Base-by-base conservation (phyloP, 1,140 invertebrate genomes). In the Hycleus cichorii region DNA sequence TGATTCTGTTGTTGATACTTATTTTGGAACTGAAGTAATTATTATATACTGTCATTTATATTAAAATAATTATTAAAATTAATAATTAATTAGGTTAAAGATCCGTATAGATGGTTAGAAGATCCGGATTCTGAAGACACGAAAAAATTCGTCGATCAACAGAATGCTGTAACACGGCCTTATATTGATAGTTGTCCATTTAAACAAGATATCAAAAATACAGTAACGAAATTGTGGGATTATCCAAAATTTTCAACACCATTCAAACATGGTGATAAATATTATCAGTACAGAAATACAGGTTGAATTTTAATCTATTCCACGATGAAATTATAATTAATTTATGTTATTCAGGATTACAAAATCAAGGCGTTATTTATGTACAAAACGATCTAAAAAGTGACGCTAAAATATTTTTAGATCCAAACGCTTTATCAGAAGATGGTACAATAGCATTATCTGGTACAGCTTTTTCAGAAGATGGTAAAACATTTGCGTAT, bases 81-180 rank as follows among this genome's bases (percentile, higher is more conserved):
- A 56, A 11, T 44, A 56, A 43, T 38, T 60, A 60, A 75, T 65
- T 55, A 96, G 92, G 80, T 98, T 57, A 57, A 74, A 61, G 96
- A 99, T 78, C 91, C 94, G 0, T 99, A 98, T 74, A 84, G 95
- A 46, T 98, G 94, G 94, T 74, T 99, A 24, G 97, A 99, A 77
- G 90, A 98, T 78, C 94, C 95, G 1, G 92, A 98, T 72, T 81
- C 87, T 0, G 81, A 88, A 60, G 93, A 98, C 76, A 97, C 95
- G 0, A 89, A 93, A 75, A 77, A 83, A 43, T 99, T 94, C 81
- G 90, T 98, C 38, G 86, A 95, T 56, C 85, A 84, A 8, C 90
- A 98, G 75, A 98, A 98, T 82, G 82, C 83, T 24, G 80, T 99
- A 11, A 93, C 93, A 8, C 76, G 81, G 48, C 91, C 93, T 2